Evolutionary conservation across 2,888 invertebrate genomes (phyloP), one percentile per base, ranked within the genome.

Genomic region (Brenthis hecate): DNA sequence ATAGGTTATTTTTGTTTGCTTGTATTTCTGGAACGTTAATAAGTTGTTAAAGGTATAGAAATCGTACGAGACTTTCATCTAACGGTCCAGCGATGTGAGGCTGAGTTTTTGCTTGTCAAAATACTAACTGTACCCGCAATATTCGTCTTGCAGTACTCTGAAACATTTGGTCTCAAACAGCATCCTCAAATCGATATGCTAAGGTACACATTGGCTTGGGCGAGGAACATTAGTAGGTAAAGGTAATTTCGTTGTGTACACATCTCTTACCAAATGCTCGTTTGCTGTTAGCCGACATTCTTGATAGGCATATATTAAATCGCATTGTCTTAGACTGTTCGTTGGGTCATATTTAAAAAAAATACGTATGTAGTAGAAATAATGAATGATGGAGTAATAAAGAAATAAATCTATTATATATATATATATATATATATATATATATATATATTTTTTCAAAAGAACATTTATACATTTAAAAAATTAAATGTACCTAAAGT

Each of bases 101-200:
- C 79, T 82, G 78, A 80, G 77, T 88, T 91, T 90, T 90, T 90
- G 88, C 88, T 85, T 84, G 87, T 88, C 88, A 85, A 88, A 87
- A 84, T 76, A 75, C 78, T 91, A 90, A 90, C 91, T 85, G 91
- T 90, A 88, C 82, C 76, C 77, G 76, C 77, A 75, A 80, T 83
- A 51, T 84, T 82, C 56, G 65, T 82, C 77, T 78, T 74, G 77
- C 81, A 81, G 76, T 76, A 76, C 64, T 65, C 67, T 65, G 8
- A 56, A 36, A 60, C 53, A 78, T 80, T 78, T 78, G 72, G 73
- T 75, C 66, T 72, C 60, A 71, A 66, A 66, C 73, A 55, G 71
- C 72, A 79, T 77, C 80, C 77, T 68, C 78, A 80, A 73, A 68
- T 69, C 66, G n/a, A 72, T 69, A 72, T 23, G 14, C 14, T 70